phyloP scores from a whole-genome alignment of 2,888 invertebrate genomes.

The Hipparchia semele region DNA sequence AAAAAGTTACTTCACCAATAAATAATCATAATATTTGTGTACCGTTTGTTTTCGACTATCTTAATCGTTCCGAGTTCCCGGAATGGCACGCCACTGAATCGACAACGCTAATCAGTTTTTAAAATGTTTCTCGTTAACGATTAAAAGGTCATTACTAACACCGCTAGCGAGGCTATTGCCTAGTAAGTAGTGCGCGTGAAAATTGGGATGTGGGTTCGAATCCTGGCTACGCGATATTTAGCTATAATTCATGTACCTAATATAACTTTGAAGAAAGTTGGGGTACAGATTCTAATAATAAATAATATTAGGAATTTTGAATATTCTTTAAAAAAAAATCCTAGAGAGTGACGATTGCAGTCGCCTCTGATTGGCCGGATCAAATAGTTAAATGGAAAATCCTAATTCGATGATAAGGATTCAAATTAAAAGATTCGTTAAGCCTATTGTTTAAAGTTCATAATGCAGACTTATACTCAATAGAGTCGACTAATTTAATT shows the following conservation, averaged over 20 bases:
- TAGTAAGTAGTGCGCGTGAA: not conserved
- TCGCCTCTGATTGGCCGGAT: not conserved
- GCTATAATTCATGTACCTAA: not conserved
- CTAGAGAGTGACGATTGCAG: too few species aligned
- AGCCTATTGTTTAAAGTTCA: not conserved
- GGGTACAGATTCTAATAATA: too few species aligned
- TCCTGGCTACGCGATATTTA: not conserved
- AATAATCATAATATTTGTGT: slow-evolving; percentile 28
- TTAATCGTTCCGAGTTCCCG: slow-evolving; percentile 57
- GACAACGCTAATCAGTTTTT: slow-evolving; percentile 49
- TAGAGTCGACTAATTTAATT: not conserved
- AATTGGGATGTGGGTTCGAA: not conserved
- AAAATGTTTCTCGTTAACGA: slow-evolving; percentile 34
- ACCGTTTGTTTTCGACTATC: slow-evolving; percentile 49
- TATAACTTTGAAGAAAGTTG: too few species aligned
- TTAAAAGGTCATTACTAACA: slow-evolving; percentile 35
- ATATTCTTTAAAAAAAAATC: too few species aligned
- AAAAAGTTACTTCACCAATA: not conserved
- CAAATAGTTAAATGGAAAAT: not conserved
- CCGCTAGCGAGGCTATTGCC: slow-evolving; percentile 14
- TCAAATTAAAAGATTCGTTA: not conserved
- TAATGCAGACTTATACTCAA: not conserved
- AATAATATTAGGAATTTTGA: too few species aligned
- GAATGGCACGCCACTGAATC: slow-evolving; percentile 49
- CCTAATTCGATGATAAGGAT: not conserved